Conservation (phyloP, 2,888 invertebrate species). For the Epirrhoe alternata region DNA sequence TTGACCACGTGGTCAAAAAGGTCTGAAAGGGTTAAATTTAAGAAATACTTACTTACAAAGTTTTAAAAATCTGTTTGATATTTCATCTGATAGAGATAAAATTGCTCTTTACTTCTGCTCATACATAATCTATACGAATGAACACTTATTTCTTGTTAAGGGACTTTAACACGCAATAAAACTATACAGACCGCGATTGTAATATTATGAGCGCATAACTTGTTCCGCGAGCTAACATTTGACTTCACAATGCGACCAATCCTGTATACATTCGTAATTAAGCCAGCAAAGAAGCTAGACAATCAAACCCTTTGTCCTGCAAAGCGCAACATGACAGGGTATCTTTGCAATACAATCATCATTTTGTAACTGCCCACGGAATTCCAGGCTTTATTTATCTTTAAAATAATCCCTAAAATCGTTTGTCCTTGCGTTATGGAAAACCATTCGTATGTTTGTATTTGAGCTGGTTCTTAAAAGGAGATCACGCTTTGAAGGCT, state of each 20-base stretch:
- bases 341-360: constrained; percentile 50
- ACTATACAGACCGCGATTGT: constrained; percentile 38
- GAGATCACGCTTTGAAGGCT: constrained; percentile 71
- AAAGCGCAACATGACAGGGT: constrained; percentile 59
- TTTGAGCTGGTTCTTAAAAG: constrained; percentile 63
- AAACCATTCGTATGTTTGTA: constrained; percentile 43
- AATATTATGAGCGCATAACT: constrained; percentile 39
- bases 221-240: constrained; percentile 40
- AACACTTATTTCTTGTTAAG: constrained; percentile 3
- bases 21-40: too few species aligned
- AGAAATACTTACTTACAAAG: too few species aligned
- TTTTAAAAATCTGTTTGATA: too few species aligned
- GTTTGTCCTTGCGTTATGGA: constrained; percentile 14
- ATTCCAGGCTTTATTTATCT: constrained; percentile 37
- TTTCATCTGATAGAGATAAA: too few species aligned
- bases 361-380: constrained; percentile 21
- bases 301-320: constrained; percentile 68
- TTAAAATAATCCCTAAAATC: constrained; percentile 29
- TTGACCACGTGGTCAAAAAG: too few species aligned
- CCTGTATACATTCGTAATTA: constrained; percentile 65
- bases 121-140: background rate
- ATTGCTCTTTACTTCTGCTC: too few species aligned
- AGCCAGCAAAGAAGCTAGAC: constrained; percentile 60
- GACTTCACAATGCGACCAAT: constrained; percentile 58
- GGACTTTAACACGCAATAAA: constrained; percentile 15